These are phyloP conservation scores for Falco novaeseelandiae DNA, from an alignment of 2,797 vertebrate genomes.

Conservation along the genomic window DNA sequence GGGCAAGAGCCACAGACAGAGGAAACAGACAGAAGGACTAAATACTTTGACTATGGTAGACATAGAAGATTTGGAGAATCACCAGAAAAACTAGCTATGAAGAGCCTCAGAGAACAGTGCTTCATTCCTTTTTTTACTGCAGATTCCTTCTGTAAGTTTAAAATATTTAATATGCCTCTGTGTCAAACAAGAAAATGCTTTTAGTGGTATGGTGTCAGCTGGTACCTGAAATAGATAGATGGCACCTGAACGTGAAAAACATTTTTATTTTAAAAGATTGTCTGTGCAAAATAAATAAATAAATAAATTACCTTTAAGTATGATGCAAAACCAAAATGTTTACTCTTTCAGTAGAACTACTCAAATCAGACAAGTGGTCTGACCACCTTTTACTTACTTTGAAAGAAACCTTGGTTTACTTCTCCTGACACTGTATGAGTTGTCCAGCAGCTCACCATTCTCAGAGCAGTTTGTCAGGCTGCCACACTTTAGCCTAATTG, in stretches of 20 bases:
- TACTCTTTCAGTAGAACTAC: neutral
- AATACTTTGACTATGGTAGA: neutral
- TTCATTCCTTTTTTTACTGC: neutral
- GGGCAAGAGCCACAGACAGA: neutral
- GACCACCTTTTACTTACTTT: neutral
- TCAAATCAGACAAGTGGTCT: neutral
- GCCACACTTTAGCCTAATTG: neutral
- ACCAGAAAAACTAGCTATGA: neutral
- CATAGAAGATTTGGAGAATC: neutral
- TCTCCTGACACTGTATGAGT: neutral
- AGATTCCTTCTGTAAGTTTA: neutral
- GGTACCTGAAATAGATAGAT: neutral
- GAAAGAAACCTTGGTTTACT: neutral
- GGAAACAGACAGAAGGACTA: neutral
- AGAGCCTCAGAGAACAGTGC: neutral
- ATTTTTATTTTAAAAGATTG: neutral
- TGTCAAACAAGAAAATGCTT: neutral
- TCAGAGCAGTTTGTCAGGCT: neutral
- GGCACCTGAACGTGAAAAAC: neutral
- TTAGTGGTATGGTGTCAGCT: neutral
- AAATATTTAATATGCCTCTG: neutral
- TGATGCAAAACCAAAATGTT: neutral
- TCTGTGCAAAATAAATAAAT: neutral
- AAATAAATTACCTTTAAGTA: neutral
- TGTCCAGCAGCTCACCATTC: neutral